Conservation (phyloP, 2,797 vertebrate species). For the Malacoctenus gilli region DNA sequence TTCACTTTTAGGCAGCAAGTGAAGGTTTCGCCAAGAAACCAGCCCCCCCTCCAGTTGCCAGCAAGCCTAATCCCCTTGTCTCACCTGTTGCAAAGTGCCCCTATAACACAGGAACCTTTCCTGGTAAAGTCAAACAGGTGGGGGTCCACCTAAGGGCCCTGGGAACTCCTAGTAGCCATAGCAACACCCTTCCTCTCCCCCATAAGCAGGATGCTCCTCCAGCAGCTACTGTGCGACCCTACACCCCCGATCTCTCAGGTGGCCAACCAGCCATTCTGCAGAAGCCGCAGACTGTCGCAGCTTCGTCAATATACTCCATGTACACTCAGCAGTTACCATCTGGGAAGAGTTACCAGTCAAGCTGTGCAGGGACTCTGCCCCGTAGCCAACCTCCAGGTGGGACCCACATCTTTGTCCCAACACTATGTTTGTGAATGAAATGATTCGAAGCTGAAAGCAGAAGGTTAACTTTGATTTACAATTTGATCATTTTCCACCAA, state of each 20-base stretch:
- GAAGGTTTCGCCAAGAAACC: conserved; percentile 83
- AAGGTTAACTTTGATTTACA: too few species aligned
- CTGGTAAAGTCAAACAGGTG: conserved; percentile 78
- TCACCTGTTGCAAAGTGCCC: conserved; percentile 72
- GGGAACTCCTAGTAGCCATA: conserved; percentile 52
- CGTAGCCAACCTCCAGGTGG: conserved; percentile 84
- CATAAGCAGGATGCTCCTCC: conserved; percentile 87
- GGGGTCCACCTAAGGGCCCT: conserved; percentile 64
- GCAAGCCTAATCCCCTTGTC: conserved; percentile 86
- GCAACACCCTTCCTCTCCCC: conserved; percentile 78
- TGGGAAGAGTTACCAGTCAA: conserved; percentile 86
- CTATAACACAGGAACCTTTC: conserved; percentile 74
- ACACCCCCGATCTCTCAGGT: conserved; percentile 84
- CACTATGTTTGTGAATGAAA: too few species aligned
- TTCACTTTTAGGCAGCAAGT: conserved; percentile 76
- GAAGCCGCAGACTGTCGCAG: conserved; percentile 89
- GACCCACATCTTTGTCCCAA: too few species aligned
- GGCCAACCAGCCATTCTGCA: conserved; percentile 78
- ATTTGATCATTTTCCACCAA: too few species aligned
- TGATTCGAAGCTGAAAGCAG: too few species aligned
- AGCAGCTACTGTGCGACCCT: conserved; percentile 89
- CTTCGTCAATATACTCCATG: conserved; percentile 96
- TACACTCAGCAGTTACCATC: conserved; percentile 89
- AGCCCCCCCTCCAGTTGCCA: conserved; percentile 89
- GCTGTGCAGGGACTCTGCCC: conserved; percentile 86